Base-by-base conservation (phyloP, 2,113 vertebrate genomes). In the Gobius niger region DNA sequence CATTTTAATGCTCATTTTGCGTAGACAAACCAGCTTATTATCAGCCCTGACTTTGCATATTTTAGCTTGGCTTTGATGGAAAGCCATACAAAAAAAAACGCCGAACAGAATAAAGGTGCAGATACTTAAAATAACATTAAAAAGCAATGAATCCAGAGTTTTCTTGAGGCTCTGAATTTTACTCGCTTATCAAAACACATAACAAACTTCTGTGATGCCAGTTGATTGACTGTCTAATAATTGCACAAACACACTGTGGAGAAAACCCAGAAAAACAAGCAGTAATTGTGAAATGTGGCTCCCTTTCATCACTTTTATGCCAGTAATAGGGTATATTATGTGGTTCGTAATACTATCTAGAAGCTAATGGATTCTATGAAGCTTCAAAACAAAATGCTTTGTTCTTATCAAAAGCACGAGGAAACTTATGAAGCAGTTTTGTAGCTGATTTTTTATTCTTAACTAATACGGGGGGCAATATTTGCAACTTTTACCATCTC, bases 1-100 rank as follows among this genome's bases (percentile, higher is more conserved):
- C 9, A 24, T 54, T 19, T 12, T 24, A 10, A 52, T 9, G 8
- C 1, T 18, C 16, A 52, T n/a, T 52, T 19, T 18, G 9, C 24
- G 5, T 34, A 34, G 24, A 34, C 71, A 60, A 69, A 68, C 69
- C 60, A 60, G 64, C 46, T 7, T 42, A 6, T 19, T 19, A 14
- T 64, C 1, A 47, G 16, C 40, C n/a, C 52, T 34, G 24, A 16
- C n/a, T 18, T 3, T 69, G 64, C 34, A 54, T 51, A 56, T 65
- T 68, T 42, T 13, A 67, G 12, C 44, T 18, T 44, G 56, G 16
- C 42, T 65, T 42, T 34, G 24, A 34, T 34, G 5, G 24, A 34
- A 34, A 34, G 24, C 24, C 24, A 34, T 34, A 34, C 24, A 34
- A 34, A 3, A 34, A 34, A 34, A 34, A 34, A 34, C 3, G 5